A percentile compares a stretch with the other conserved stretches of the same genome.
Conservation (phyloP, 2,888 invertebrate species). For the Lasioglossum pauxillum region DNA sequence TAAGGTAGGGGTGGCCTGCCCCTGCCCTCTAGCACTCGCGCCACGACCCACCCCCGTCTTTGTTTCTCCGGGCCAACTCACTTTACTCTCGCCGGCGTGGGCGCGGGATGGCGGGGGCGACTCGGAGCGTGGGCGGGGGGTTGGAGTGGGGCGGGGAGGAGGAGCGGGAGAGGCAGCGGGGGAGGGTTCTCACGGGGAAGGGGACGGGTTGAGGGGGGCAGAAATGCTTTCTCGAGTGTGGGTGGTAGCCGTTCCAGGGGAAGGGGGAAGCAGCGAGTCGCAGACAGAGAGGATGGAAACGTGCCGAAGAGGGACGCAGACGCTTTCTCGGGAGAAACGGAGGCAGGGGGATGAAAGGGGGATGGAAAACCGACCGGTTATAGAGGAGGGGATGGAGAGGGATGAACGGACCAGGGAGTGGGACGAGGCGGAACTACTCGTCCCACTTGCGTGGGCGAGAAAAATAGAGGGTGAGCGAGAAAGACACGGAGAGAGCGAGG, state of each 20-base stretch:
- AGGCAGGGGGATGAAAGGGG: neutral
- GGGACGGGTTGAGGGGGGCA: slow-evolving; percentile 62
- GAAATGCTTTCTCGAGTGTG: slow-evolving; percentile 79
- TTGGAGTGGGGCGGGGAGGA: neutral
- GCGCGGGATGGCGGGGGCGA: slow-evolving; percentile 27
- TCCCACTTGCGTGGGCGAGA: slow-evolving; percentile 28
- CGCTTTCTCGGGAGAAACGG: slow-evolving; percentile 1
- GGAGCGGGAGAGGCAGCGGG: neutral
- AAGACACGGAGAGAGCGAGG: slow-evolving; percentile 38
- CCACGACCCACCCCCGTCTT: slow-evolving; percentile 65
- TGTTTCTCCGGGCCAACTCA: slow-evolving; percentile 73
- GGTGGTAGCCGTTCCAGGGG: slow-evolving; percentile 56
- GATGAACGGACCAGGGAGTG: slow-evolving; percentile 25
- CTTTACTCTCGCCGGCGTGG: slow-evolving; percentile 64
- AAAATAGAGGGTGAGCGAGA: slow-evolving; percentile 42
- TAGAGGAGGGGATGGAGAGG: slow-evolving; percentile 26
- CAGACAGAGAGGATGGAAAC: slow-evolving; percentile 53
- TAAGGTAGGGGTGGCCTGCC: slow-evolving; percentile 79
- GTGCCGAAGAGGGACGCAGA: slow-evolving; percentile 24
- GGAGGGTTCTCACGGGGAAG: neutral
- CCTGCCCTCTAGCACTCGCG: slow-evolving; percentile 69
- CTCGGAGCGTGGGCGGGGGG: neutral
- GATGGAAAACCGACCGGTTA: slow-evolving; percentile 2
- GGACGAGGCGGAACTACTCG: slow-evolving; percentile 22
- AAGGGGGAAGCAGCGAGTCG: slow-evolving; percentile 47